Evolutionary conservation across 35 echinoderm and acorn worm genomes (phyloP).

Genomic region (Ptychodera flava): DNA sequence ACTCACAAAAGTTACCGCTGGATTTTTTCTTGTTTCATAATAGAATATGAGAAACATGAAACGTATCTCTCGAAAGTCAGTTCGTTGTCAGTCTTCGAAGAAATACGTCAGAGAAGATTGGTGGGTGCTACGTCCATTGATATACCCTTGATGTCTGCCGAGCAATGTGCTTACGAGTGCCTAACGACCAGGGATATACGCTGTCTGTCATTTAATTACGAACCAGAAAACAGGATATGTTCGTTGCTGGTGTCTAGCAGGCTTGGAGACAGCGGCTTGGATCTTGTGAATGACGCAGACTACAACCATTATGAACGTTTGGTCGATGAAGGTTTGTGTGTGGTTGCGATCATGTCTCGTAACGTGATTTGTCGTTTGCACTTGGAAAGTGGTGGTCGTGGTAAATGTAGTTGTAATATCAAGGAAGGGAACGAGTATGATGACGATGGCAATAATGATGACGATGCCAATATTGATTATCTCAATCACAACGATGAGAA

Average conservation of each 20-base stretch:
- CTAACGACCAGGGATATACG: background rate
- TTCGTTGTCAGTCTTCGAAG: background rate
- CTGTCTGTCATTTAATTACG: background rate
- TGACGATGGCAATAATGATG: background rate
- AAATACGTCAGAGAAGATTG: background rate
- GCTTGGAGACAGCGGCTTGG: background rate
- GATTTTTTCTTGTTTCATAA: no score
- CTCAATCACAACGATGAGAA: background rate
- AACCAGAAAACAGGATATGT: background rate
- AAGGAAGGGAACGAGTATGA: background rate
- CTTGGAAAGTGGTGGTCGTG: background rate
- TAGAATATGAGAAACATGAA: no score
- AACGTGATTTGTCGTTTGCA: no score
- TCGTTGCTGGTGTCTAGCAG: background rate
- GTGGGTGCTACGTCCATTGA: background rate
- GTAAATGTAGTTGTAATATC: background rate
- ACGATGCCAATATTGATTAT: background rate
- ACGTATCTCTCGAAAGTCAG: no score
- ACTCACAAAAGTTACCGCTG: no score
- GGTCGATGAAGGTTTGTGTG: background rate
- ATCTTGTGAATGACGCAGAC: background rate
- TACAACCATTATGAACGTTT: background rate
- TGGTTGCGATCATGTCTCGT: no score
- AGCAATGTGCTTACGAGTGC: background rate
- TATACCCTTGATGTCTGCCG: background rate